Evolutionary conservation across 1,140 invertebrate genomes (phyloP).

Genomic region (Colletes gigas): DNA sequence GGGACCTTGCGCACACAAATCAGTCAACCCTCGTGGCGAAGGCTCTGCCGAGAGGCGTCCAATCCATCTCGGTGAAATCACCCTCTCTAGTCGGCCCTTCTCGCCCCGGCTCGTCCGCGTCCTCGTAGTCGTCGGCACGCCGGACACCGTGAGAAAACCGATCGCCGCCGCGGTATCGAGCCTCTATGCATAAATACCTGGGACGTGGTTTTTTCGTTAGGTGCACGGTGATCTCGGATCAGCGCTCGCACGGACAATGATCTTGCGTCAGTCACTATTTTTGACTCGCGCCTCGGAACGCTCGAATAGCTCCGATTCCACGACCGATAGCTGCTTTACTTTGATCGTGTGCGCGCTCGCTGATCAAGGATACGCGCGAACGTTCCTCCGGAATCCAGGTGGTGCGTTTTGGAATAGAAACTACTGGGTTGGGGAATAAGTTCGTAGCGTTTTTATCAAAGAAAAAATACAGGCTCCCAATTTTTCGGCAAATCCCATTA

Average conservation of each 20-base stretch:
- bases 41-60: conserved; percentile 61
- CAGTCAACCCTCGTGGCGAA: conserved; percentile 72
- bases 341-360: conserved; percentile 22
- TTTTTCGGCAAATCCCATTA: no score
- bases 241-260: conserved; percentile 44
- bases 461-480: no score
- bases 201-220: background rate
- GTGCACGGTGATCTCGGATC: conserved; percentile 30
- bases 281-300: conserved; percentile 44
- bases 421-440: no score
- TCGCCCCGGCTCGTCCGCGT: conserved; percentile 51
- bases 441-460: no score
- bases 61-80: conserved; percentile 72
- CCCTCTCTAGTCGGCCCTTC: conserved; percentile 53
- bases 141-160: conserved; percentile 67
- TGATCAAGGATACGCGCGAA: conserved; percentile 29
- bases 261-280: conserved; percentile 51
- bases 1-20: conserved; percentile 73
- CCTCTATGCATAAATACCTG: conserved; percentile 55
- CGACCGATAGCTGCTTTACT: conserved; percentile 26
- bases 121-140: conserved; percentile 45
- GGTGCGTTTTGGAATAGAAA: no score
- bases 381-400: background rate
- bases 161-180: conserved; percentile 41
- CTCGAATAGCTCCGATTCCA: conserved; percentile 45